Percentiles rank a stretch among this genome's conserved stretches.
phyloP scores from a whole-genome alignment of 2,113 vertebrate genomes.

The Columba livia region DNA sequence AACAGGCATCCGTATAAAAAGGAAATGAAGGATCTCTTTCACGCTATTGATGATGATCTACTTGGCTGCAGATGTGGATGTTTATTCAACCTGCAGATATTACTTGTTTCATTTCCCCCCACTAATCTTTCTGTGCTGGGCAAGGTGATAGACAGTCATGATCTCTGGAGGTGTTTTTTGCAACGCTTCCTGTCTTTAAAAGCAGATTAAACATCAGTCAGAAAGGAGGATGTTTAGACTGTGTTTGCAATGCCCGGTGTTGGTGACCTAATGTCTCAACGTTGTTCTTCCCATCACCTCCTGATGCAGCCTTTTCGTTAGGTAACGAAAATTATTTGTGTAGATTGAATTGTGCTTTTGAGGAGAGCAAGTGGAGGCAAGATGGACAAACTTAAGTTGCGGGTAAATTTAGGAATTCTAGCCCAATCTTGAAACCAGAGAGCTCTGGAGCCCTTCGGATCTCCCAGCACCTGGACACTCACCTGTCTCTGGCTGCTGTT shows the following conservation, averaged over 20 bases:
- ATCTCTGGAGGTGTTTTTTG: background rate
- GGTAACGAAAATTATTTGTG: background rate
- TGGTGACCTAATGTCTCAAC: background rate
- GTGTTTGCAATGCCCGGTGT: background rate
- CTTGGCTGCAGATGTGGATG: background rate
- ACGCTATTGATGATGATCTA: background rate
- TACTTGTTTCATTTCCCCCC: background rate
- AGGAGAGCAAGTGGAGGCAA: background rate
- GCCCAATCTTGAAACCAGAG: background rate
- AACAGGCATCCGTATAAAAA: background rate
- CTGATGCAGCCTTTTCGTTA: background rate
- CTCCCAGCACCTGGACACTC: background rate
- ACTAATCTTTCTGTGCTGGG: background rate
- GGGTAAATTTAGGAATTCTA: background rate
- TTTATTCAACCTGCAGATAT: background rate
- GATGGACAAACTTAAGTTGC: background rate
- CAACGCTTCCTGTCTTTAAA: background rate
- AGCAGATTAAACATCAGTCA: background rate
- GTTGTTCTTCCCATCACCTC: background rate
- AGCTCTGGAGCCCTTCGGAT: background rate
- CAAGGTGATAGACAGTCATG: background rate
- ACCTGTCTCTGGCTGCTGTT: background rate
- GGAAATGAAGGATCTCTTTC: background rate
- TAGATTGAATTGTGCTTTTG: background rate
- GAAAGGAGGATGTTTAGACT: background rate